Percentiles rank a stretch among this genome's conserved stretches.
phyloP scores from a whole-genome alignment of 1,140 invertebrate species.

The Globodera rostochiensis region DNA sequence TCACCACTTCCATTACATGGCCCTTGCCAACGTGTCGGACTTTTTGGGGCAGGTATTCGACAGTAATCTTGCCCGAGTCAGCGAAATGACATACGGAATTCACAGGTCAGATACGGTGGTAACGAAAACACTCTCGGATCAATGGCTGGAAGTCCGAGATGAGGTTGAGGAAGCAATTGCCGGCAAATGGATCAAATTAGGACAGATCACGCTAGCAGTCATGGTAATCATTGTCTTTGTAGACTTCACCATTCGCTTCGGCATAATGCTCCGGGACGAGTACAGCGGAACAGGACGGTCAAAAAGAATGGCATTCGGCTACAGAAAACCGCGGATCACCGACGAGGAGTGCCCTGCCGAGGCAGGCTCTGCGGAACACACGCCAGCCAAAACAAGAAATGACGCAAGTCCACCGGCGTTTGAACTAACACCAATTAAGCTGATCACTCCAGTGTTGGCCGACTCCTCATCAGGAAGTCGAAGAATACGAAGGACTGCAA shows the following conservation, averaged over 20 bases:
- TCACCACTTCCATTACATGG: background rate
- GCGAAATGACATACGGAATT: background rate
- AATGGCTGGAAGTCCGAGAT: background rate
- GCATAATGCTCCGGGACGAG: background rate
- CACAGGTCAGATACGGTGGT: background rate
- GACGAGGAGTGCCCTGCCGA: background rate
- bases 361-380: too few relatives aligned
- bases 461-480: too few relatives aligned
- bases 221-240: background rate
- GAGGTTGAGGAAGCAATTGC: background rate
- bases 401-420: background rate
- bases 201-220: background rate
- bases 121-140: background rate
- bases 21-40: background rate
- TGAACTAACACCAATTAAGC: background rate
- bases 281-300: background rate
- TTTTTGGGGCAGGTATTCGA: background rate
- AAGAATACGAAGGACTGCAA: too few relatives aligned
- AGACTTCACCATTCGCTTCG: background rate
- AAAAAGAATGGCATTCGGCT: background rate
- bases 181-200: background rate
- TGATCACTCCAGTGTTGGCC: background rate
- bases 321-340: background rate
- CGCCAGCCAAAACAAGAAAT: background rate
- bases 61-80: background rate